phyloP scores from a whole-genome alignment of 2,113 vertebrate genomes.

The Austrofundulus limnaeus region DNA sequence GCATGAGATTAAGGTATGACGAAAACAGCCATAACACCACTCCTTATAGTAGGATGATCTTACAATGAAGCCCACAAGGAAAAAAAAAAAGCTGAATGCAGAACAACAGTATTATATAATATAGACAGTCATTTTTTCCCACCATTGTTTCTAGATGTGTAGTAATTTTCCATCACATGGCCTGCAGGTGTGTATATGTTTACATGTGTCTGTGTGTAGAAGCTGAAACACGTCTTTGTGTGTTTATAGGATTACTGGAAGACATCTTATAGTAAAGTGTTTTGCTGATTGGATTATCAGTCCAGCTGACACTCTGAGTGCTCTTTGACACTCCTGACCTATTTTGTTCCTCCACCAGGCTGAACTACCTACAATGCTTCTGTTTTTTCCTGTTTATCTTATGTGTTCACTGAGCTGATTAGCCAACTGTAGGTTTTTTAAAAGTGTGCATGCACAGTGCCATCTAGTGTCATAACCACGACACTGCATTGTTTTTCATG shows the following conservation, averaged over 20 bases:
- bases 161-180: background rate
- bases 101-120: no score
- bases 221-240: background rate
- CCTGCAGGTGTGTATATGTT: background rate
- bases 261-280: background rate
- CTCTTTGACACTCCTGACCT: background rate
- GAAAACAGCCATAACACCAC: no score
- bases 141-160: no score
- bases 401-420: background rate
- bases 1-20: no score
- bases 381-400: background rate
- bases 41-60: no score
- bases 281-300: conserved; percentile 31
- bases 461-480: conserved; percentile 23
- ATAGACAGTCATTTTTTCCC: no score
- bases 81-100: no score
- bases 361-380: background rate
- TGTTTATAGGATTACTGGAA: conserved; percentile 12
- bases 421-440: background rate
- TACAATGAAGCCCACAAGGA: no score
- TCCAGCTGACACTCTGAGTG: conserved; percentile 27
- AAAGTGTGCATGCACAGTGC: background rate
- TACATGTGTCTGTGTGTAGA: background rate
- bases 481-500: conserved; percentile 1
- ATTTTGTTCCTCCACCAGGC: background rate